A percentile compares a stretch with the other conserved stretches of the same genome.
These are phyloP conservation scores for Cacatua alba DNA, from an alignment of 2,113 vertebrate species.

Conservation along the genomic window DNA sequence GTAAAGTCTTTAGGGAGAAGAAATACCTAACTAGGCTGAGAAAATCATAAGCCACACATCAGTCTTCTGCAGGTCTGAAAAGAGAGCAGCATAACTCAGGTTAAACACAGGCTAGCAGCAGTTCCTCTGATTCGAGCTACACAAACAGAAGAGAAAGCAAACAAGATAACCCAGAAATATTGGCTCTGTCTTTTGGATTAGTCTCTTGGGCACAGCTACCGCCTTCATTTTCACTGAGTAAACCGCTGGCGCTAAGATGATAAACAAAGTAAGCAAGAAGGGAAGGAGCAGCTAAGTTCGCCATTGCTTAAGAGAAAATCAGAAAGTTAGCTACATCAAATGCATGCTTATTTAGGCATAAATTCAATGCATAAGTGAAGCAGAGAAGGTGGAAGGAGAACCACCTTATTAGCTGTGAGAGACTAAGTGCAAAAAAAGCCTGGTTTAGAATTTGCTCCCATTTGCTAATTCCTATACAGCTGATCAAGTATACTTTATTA, in stretches of 20 bases:
- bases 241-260: not conserved
- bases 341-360: not conserved
- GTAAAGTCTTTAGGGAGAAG: not conserved
- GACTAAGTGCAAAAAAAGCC: not conserved
- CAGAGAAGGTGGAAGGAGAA: not conserved
- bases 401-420: not conserved
- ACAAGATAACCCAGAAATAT: conserved; percentile 1
- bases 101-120: not conserved
- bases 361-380: not conserved
- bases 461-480: not conserved
- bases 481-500: not conserved
- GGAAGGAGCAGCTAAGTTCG: not conserved
- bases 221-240: not conserved
- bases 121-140: not conserved
- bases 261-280: not conserved
- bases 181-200: not conserved
- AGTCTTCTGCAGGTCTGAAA: not conserved
- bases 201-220: not conserved
- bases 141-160: conserved; percentile 19
- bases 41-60: not conserved
- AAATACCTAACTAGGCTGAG: not conserved
- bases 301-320: not conserved
- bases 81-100: not conserved
- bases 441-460: not conserved
- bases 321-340: not conserved